Base-by-base conservation (phyloP, 2,888 invertebrate genomes). In the Lepas anatifera region DNA sequence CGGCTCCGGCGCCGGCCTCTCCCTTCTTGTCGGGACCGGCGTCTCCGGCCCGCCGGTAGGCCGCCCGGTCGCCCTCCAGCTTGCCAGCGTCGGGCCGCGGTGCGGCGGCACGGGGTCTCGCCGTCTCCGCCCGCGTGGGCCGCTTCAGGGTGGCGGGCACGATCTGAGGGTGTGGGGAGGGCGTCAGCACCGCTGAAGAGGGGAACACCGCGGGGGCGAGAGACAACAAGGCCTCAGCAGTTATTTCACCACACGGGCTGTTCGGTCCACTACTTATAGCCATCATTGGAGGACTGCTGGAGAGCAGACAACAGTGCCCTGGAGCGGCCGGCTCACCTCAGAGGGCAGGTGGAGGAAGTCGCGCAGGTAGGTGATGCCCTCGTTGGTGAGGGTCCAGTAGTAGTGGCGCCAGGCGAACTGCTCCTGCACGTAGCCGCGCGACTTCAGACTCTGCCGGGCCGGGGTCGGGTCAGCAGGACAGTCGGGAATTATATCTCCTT, bases 341-440 rank as follows among this genome's bases (percentile, higher is more conserved):
- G 96, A 89, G 13, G 99, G 98, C 78, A 99, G 85, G 79, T 99
- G 96, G 74, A 99, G 86, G 83, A 91, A 97, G 78, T 90, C 90
- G 75, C 99, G 86, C 75, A 99, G 84, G 81, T 95, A 98, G 80
- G 94, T 92, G 80, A 99, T 98, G 76, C 99, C 99, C 78, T 97
- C 95, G 80, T 99, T 98, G 75, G 96, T 99, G 76, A 99, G 85
- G 82, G 95, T 95, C 97, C 98, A 99, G 81, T 99, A 99, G 78
- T 92, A 99, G 81, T 99, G 98, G 78, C 98, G 88, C 99, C 99
- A 99, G 7, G 98, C 97, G 82, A 99, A 99, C 83, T 99, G 98
- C 85, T 99, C 98, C 81, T 92, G 94, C n/a, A 99, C 99, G 78
- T 89, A 92, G 72, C 97, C 98, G 80, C 92, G 87, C 6, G 98